Evolutionary conservation across 1,140 invertebrate genomes (phyloP), one percentile per base, ranked within the genome.

Genomic region (Apis dorsata): DNA sequence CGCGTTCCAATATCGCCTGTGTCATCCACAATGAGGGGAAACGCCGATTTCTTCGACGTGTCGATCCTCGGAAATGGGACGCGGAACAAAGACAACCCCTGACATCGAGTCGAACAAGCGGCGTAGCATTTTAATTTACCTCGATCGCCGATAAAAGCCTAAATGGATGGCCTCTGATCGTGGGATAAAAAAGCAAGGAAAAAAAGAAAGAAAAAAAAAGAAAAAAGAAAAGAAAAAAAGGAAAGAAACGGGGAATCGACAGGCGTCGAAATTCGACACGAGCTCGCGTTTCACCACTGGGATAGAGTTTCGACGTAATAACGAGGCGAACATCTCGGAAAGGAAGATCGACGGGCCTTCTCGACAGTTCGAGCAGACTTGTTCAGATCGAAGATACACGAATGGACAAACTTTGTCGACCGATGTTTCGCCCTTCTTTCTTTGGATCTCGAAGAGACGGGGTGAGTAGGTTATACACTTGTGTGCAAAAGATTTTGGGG

Each of bases 51-150:
- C 72, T 81, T 81, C n/a, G 44, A 24, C n/a, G 19, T 51, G 49
- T 53, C 55, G 28, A 63, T 44, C 66, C 34, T 66, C 28, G 28
- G 1, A 24, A 53, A 53, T 19, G 44, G 66, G 19, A 12, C 62
- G 2, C 59, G 79, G 81, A 74, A 86, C 70, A 75, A 86, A 86
- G 70, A 73, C 79, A 59, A 24, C 51, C n/a, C 49, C 17, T 60
- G 85, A 81, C 71, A 71, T 76, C 73, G 70, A 19, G 75, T 70
- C 85, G 51, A 69, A 59, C 59, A 15, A 49, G 57, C 73, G 60
- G 34, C 34, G 62, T 68, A 59, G 74, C 62, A 51, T 86, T 86
- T 86, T 83, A 86, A 86, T 86, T 86, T 86, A 86, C 74, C 80
- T 75, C 69, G 74, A 83, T 86, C 85, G 49, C 15, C 70, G 85